phyloP scores from a whole-genome alignment of 2,113 vertebrate genomes.

The Motacilla tschutschensis region DNA sequence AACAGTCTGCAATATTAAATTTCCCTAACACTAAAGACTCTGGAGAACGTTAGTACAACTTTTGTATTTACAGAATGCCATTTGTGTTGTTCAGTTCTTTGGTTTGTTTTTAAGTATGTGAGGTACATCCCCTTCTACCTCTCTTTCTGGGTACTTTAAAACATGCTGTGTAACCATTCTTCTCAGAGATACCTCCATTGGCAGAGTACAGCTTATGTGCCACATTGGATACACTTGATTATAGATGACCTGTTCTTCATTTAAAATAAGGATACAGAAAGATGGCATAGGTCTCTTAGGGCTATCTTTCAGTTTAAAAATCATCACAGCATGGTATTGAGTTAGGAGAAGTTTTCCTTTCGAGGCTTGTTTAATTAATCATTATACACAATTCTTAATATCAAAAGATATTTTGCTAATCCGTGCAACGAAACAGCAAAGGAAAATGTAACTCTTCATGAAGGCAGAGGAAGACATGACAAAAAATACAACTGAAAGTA shows the following conservation, averaged over 20 bases:
- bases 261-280: not conserved
- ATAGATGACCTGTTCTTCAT: not conserved
- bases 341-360: not conserved
- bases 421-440: not conserved
- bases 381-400: not conserved
- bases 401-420: not conserved
- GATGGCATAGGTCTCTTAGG: not conserved
- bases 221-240: not conserved
- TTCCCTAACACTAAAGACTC: not conserved
- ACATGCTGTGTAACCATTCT: not conserved
- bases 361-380: not conserved
- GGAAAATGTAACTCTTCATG: not conserved
- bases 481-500: not conserved
- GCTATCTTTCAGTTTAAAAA: not conserved
- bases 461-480: not conserved
- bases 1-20: not conserved
- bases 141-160: not conserved
- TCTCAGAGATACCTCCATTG: not conserved
- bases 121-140: not conserved
- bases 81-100: not conserved
- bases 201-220: not conserved
- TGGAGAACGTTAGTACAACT: not conserved
- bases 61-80: not conserved
- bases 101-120: not conserved
- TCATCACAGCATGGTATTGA: not conserved